Evolutionary conservation across 2,113 vertebrate genomes (phyloP), one percentile per base, ranked within the genome.

Genomic region (Chlamydotis undulata): DNA sequence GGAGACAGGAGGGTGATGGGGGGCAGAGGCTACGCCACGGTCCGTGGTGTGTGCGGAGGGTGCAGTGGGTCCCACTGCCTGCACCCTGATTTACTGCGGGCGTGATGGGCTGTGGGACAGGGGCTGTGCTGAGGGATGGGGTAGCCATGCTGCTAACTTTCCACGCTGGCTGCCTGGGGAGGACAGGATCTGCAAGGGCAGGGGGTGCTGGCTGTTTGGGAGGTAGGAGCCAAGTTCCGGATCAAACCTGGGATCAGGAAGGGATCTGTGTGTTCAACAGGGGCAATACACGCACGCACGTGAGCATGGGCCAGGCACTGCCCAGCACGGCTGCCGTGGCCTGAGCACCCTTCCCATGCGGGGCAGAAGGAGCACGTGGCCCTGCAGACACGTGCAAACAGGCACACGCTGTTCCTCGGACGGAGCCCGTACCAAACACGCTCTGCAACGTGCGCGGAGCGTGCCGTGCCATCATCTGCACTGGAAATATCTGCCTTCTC

Each of bases 21-120:
- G 98, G 98, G 98, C 98, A 98, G 98, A 98, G 98, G 98, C 97
- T 98, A 96, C 87, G 98, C 98, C 98, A 95, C 81, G 98, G 98
- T 65, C 87, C 98, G 98, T 96, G 98, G 98, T 98, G 98, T 97
- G 98, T 96, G 98, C 92, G 97, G 98, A 98, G 98, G 98, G 98
- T 98, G 98, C 98, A 97, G 82, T 29, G 89, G 77, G 61, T 80
- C 59, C 19, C 7, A 18, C 69, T 64, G 83, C 64, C 77, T 26
- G 19, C 9, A 35, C 35, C 65, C 69, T 92, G 87, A 96, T 92
- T 93, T 88, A 93, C 87, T 22, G 59, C 16, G 9, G 12, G 59
- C 16, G 9, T 12, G 60, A 14, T 1, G 18, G 25, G 55, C 33
- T 12, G 64, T 10, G 12, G 37, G 41, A 43, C 41, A 43, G 41